Conservation (phyloP, 2,888 invertebrate genomes). For the Folsomia candida region DNA sequence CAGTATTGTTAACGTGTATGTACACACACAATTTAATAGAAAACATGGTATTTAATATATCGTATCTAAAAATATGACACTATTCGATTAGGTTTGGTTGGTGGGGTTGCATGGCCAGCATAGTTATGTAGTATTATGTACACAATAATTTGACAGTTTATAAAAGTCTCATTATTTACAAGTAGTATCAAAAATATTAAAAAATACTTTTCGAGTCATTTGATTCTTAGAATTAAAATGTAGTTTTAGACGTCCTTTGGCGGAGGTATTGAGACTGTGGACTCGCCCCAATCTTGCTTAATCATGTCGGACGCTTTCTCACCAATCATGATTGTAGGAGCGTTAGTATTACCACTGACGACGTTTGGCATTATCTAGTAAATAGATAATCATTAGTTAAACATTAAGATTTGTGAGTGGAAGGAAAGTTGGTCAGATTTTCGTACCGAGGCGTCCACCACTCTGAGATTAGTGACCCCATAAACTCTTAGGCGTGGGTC, state of each 20-base stretch:
- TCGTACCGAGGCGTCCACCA: constrained; percentile 59
- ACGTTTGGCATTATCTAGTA: constrained; percentile 75
- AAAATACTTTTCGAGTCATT: background rate
- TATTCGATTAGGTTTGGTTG: background rate
- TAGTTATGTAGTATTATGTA: background rate
- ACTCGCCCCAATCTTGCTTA: constrained; percentile 58
- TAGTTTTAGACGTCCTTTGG: constrained; percentile 16
- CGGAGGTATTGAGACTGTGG: constrained; percentile 13
- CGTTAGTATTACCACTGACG: constrained; percentile 73
- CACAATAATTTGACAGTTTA: background rate
- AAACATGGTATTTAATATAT: too few species aligned
- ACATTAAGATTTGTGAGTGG: too few species aligned
- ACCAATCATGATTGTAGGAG: constrained; percentile 64
- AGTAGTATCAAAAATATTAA: background rate
- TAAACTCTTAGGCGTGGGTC: constrained; percentile 67
- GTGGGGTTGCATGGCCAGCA: background rate
- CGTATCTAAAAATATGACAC: too few species aligned
- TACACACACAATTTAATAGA: too few species aligned
- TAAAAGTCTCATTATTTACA: too few species aligned
- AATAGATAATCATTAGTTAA: too few species aligned
- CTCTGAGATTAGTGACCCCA: constrained; percentile 40
- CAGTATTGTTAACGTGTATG: too few species aligned
- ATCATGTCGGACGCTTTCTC: constrained; percentile 74
- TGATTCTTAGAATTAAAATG: background rate
- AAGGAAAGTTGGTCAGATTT: too few species aligned